Evolutionary conservation across 2,888 invertebrate species (phyloP), one percentile per base, ranked within the genome.

Genomic region (Acronicta leporina): DNA sequence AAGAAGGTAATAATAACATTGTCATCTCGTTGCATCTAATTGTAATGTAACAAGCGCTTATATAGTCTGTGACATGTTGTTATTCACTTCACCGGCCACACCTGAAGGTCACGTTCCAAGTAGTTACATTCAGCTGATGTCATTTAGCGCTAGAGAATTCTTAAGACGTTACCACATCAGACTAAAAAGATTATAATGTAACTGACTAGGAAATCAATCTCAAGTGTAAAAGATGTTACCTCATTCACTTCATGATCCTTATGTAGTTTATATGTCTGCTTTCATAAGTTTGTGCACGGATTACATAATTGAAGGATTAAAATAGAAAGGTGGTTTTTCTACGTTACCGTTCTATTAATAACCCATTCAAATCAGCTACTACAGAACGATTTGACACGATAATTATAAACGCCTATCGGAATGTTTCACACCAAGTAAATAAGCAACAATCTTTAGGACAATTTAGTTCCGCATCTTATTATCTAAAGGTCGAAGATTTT

Each of bases 91-190:
- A 59, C 64, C 58, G 59, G 63, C 69, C 75, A 74, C 73, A 83
- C 81, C 81, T 84, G 89, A 88, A 91, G 90, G 89, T 86, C 86
- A 42, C 47, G 47, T 56, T 56, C 71, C 71, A 80, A 71, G 69
- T 68, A 75, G 77, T 79, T 73, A 76, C 79, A 81, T 83, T 83
- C 81, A 69, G 72, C 75, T 80, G 82, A 86, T 83, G 86, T 82
- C 79, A 78, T 78, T 38, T 79, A 79, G 73, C 73, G 56, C 73
- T 78, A 76, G 82, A 80, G 78, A 87, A 90, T 91, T 89, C 88
- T 82, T 88, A 56, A 68, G 63, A 56, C 77, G 85, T 91, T 89
- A 87, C 84, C 73, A 80, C 86, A 90, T 83, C 78, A 65, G 41
- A 30, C 63, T 70, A 62, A 67, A 68, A 43, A 66, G 63, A 65